Conservation (phyloP, 2,888 invertebrate species). For the Julus scanicus region DNA sequence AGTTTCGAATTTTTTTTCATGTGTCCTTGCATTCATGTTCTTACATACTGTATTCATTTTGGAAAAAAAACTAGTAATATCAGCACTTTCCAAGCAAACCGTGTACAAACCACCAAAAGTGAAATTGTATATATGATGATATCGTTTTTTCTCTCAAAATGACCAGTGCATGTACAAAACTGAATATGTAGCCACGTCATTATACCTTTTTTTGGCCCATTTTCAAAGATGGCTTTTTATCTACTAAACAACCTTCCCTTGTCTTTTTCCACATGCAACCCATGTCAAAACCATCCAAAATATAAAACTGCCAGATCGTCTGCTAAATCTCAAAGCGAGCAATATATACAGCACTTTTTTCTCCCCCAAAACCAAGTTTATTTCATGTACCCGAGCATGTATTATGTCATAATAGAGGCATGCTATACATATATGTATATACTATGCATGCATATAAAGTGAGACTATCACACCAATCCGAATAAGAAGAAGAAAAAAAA, state of each 20-base stretch:
- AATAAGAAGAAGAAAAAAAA: not conserved
- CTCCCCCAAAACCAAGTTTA: not conserved
- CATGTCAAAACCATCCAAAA: not conserved
- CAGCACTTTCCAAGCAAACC: not conserved
- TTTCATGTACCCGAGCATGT: constrained; percentile 1
- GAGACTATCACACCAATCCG: not conserved
- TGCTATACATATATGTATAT: not conserved
- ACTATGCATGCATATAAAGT: not conserved
- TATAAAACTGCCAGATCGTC: not conserved
- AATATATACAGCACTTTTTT: not conserved
- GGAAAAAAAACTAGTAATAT: not conserved
- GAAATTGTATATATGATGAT: not conserved
- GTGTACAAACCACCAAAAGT: not conserved
- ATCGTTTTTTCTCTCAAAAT: not conserved
- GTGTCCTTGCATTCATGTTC: too few species aligned
- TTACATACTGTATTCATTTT: too few species aligned
- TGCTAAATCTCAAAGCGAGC: not conserved
- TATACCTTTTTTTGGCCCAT: not conserved
- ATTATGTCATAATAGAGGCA: not conserved
- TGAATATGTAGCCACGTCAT: not conserved
- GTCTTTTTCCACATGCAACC: not conserved
- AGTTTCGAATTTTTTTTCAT: too few species aligned
- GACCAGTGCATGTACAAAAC: not conserved
- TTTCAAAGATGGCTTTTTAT: constrained; percentile 8
- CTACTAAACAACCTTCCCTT: not conserved